Base-by-base conservation (phyloP, 2,113 vertebrate species). In the Shinisaurus crocodilurus region DNA sequence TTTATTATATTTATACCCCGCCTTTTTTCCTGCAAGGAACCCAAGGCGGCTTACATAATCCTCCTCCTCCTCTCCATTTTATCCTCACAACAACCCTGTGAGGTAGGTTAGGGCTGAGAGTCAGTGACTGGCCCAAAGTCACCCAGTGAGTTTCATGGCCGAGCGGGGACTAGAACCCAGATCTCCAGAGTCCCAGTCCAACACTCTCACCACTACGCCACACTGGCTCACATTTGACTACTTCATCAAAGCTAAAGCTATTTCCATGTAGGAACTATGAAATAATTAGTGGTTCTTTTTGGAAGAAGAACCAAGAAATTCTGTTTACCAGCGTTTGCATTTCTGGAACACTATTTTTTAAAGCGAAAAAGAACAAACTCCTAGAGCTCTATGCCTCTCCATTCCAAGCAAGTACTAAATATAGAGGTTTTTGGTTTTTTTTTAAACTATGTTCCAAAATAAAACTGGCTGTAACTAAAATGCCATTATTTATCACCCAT, bases 381-480 rank as follows among this genome's bases (percentile, higher is more conserved):
- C 57, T 50, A 40, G 43, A 85, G 45, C 43, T 63, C 54, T 65
- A 54, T 45, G 16, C 72, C 16, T 54, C 69, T 54, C 48, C 43
- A 54, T 77, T 90, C 83, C 45, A 54, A 69, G n/a, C 45, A 85
- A 40, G 48, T 45, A 79, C 63, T 79, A 85, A 90, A 79, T 90
- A 54, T 79, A 79, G 72, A 69, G 25, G 37, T 15, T 12, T 88
- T 87, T n/a, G n/a, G n/a, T n/a, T n/a, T n/a, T n/a, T n/a, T n/a
- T n/a, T n/a, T n/a, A n/a, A n/a, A n/a, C 27, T 79, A 57, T 57
- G n/a, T 90, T 85, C 75, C 77, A 57, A 90, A 90, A 86, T 90
- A 85, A 90, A 90, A 90, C 74, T 90, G 85, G 74, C 74, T 50
- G 45, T 37, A 34, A 48, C 74, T 90, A 82, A 89, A 48, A 90